A percentile compares a stretch with the other conserved stretches of the same genome.
Conservation (phyloP, 1,140 invertebrate genomes). For the Onthophagus taurus region DNA sequence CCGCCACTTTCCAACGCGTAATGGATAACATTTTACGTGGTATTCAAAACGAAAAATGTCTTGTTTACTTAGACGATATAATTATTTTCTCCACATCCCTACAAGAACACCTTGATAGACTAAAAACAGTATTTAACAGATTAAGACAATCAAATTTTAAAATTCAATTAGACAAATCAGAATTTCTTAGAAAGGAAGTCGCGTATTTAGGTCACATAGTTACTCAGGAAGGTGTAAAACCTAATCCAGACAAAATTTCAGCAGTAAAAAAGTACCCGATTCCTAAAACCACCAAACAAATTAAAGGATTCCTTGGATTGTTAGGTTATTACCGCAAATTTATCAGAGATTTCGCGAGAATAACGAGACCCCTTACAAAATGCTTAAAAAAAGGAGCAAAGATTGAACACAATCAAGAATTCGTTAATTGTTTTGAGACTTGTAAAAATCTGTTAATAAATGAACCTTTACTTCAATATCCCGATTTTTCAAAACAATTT, state of each 20-base stretch:
- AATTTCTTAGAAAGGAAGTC: conserved; percentile 16
- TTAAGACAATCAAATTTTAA: conserved; percentile 20
- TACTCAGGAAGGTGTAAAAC: conserved; percentile 16
- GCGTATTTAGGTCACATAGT: conserved; percentile 16
- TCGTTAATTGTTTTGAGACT: conserved; percentile 2
- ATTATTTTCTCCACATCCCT: conserved; percentile 31
- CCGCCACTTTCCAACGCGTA: conserved; percentile 13
- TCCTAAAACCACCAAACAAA: conserved; percentile 17
- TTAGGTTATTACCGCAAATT: conserved; percentile 19
- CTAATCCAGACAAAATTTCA: conserved; percentile 18
- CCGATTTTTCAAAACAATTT: conserved; percentile 30
- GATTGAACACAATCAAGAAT: conserved; percentile 2
- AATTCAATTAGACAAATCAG: conserved; percentile 20
- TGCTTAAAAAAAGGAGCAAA: conserved; percentile 30
- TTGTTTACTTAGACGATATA: conserved; percentile 40
- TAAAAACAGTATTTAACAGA: conserved; percentile 19
- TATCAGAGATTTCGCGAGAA: conserved; percentile 25
- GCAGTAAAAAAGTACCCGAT: conserved; percentile 16
- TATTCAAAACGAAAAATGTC: conserved; percentile 13
- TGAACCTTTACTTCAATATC: conserved; percentile 18
- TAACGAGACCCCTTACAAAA: conserved; percentile 32
- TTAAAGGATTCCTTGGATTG: conserved; percentile 17
- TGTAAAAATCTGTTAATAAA: conserved; percentile 9
- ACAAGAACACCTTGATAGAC: conserved; percentile 32
- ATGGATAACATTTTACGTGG: conserved; percentile 16